These are phyloP conservation scores for Cryptops parisi DNA, from an alignment of 2,888 invertebrate genomes.

Conservation along the genomic window DNA sequence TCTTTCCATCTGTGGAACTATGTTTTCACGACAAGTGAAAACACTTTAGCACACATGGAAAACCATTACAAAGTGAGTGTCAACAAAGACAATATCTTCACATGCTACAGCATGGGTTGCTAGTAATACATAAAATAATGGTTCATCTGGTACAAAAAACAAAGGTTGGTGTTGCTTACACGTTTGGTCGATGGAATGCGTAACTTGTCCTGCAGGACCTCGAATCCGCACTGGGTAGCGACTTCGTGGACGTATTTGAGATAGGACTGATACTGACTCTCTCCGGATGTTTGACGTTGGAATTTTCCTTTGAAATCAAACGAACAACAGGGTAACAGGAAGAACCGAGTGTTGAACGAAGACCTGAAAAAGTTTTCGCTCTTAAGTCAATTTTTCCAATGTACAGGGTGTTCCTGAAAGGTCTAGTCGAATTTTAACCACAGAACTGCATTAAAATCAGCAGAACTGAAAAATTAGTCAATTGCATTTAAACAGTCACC, in stretches of 20 bases:
- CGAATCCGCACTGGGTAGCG: conserved; percentile 63
- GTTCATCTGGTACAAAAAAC: too few species aligned
- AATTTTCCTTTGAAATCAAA: conserved; percentile 86
- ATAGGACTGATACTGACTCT: conserved; percentile 53
- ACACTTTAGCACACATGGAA: neutral
- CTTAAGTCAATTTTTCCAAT: too few species aligned
- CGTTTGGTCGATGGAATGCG: conserved; percentile 95
- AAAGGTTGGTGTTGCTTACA: conserved; percentile 43
- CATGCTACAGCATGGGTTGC: too few species aligned
- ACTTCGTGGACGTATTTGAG: conserved; percentile 34
- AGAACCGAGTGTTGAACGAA: conserved; percentile 58
- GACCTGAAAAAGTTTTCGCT: conserved; percentile 24
- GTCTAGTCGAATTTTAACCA: too few species aligned
- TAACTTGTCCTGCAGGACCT: conserved; percentile 58
- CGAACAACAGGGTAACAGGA: conserved; percentile 88
- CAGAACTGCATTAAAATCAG: too few species aligned
- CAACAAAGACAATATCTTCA: too few species aligned
- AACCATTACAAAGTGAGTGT: too few species aligned
- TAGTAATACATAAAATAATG: too few species aligned
- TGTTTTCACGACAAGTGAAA: too few species aligned
- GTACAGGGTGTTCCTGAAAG: too few species aligned
- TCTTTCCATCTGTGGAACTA: neutral
- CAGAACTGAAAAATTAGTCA: too few species aligned
- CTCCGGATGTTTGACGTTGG: conserved; percentile 46
- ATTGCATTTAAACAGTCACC: too few species aligned